Percentiles rank a stretch among this genome's conserved stretches.
phyloP scores from a whole-genome alignment of 2,797 vertebrate genomes.

The Odontamblyopus rebecca region DNA sequence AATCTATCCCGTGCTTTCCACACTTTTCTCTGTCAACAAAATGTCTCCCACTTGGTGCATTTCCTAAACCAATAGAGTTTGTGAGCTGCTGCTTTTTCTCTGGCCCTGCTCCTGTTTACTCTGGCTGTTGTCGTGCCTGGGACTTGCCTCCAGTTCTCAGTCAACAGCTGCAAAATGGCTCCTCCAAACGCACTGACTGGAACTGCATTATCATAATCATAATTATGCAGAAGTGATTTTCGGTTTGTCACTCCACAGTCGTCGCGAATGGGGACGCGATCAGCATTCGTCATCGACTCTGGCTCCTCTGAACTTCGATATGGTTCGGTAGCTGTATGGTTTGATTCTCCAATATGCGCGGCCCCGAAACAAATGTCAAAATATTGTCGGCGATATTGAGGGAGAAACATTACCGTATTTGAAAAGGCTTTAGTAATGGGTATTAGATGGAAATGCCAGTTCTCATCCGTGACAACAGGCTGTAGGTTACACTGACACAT shows the following conservation, averaged over 20 bases:
- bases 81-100: neutral
- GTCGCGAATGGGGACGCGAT: slow-evolving; percentile 30
- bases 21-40: neutral
- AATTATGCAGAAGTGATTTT: slow-evolving; percentile 50
- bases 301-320: slow-evolving; percentile 9
- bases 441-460: neutral
- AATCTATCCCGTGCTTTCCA: neutral
- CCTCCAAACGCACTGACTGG: slow-evolving; percentile 60
- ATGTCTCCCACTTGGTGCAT: neutral
- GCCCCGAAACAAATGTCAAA: neutral
- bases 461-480: neutral
- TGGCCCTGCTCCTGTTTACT: neutral
- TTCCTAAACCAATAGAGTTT: neutral
- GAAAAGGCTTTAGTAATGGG: neutral
- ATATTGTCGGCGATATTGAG: neutral
- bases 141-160: slow-evolving; percentile 36
- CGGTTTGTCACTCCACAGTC: slow-evolving; percentile 32
- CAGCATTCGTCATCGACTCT: neutral
- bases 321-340: neutral
- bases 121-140: slow-evolving; percentile 30
- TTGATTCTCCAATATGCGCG: neutral
- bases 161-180: slow-evolving; percentile 63
- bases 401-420: neutral
- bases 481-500: neutral
- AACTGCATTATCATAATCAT: slow-evolving; percentile 51